phyloP scores from a whole-genome alignment of 2,113 vertebrate species.

The Urocolius indicus region DNA sequence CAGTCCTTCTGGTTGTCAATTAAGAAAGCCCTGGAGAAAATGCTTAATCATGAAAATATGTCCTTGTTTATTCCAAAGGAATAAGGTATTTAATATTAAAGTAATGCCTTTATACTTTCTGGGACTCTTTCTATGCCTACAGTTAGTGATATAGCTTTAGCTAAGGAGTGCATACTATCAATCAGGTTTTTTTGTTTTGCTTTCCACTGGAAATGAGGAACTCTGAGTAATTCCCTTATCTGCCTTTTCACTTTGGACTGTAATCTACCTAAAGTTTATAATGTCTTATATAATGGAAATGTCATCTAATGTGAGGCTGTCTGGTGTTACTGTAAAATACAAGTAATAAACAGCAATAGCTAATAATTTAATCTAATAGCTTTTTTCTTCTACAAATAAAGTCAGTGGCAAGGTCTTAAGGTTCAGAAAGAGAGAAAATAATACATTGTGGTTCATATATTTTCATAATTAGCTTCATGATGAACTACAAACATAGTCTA shows the following conservation, averaged over 20 bases:
- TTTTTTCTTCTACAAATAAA: conserved; percentile 38
- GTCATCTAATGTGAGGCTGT: conserved; percentile 28
- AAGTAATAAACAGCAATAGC: conserved; percentile 24
- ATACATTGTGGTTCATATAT: neutral
- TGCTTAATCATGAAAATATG: neutral
- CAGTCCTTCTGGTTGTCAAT: neutral
- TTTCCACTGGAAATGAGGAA: neutral
- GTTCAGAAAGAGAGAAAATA: neutral
- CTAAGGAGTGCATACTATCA: neutral
- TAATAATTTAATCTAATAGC: neutral
- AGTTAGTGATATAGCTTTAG: neutral
- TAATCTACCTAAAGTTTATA: neutral
- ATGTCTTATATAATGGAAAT: neutral
- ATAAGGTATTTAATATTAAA: neutral
- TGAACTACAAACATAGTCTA: neutral
- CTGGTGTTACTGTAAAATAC: conserved; percentile 24
- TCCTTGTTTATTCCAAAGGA: neutral
- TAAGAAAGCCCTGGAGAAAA: neutral
- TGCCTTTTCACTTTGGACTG: neutral
- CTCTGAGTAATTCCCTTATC: neutral
- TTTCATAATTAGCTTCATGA: conserved; percentile 2
- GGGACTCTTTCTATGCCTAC: neutral
- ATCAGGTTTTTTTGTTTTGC: neutral
- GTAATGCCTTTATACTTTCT: neutral
- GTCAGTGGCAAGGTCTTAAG: neutral